Evolutionary conservation across 2,113 vertebrate genomes (phyloP).

Genomic region (Onychostruthus taczanowskii): DNA sequence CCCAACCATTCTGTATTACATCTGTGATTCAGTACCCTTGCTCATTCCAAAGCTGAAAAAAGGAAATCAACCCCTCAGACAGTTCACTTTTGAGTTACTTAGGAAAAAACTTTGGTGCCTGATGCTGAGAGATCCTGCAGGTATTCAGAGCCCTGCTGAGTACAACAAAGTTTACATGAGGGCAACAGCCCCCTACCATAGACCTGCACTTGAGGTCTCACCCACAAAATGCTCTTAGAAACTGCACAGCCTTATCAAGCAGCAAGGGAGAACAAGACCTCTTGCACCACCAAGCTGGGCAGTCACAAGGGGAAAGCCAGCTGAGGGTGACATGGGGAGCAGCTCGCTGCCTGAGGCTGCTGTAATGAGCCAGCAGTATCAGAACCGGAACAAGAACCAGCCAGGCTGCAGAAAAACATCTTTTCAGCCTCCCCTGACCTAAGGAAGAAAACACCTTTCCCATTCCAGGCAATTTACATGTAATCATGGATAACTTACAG

Average conservation of each 20-base stretch:
- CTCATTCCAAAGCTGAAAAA: background rate
- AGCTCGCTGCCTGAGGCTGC: background rate
- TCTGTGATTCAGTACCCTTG: background rate
- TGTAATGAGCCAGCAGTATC: background rate
- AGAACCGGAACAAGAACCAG: background rate
- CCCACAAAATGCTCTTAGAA: background rate
- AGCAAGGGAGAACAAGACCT: background rate
- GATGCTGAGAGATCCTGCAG: background rate
- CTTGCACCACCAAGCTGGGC: background rate
- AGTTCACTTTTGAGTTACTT: background rate
- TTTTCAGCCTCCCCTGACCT: background rate
- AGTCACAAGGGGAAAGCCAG: background rate
- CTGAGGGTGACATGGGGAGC: background rate
- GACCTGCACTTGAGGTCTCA: background rate
- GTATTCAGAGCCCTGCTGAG: background rate
- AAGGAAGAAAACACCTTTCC: background rate
- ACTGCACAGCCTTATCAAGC: background rate
- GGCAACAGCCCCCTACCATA: background rate
- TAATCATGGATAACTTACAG: background rate
- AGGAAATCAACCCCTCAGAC: background rate
- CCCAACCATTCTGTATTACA: no score
- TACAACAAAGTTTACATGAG: background rate
- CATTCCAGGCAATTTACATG: no score
- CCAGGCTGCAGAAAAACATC: background rate
- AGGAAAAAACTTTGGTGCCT: background rate